A percentile compares a stretch with the other conserved stretches of the same genome.
phyloP scores from a whole-genome alignment of 1,140 invertebrate species.

The Campoletis sonorensis region DNA sequence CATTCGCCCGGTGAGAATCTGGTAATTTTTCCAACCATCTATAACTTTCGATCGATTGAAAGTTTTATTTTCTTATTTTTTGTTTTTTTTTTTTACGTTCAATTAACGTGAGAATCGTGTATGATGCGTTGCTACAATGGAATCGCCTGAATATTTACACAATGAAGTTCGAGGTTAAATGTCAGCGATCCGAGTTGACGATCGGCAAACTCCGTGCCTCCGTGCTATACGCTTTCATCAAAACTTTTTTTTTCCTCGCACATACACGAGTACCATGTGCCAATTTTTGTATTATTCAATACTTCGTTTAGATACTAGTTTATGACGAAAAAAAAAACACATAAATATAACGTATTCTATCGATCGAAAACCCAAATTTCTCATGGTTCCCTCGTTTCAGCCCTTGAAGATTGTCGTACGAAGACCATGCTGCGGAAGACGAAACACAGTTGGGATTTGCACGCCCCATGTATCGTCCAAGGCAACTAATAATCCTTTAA shows the following conservation, averaged over 20 bases:
- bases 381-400: constrained; percentile 49
- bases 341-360: neutral
- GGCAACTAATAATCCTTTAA: constrained; percentile 54
- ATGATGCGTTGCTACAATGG: neutral
- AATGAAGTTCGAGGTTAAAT: constrained; percentile 33
- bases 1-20: constrained; percentile 56
- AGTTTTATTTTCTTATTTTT: neutral
- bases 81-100: neutral
- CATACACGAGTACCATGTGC: neutral
- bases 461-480: constrained; percentile 56
- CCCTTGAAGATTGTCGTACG: constrained; percentile 58
- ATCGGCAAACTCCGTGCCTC: constrained; percentile 1
- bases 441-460: constrained; percentile 57
- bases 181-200: constrained; percentile 39
- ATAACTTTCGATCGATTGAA: neutral
- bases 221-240: constrained; percentile 4
- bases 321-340: neutral
- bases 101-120: constrained; percentile 10
- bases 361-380: constrained; percentile 1
- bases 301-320: neutral
- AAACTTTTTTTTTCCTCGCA: neutral
- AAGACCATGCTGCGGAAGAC: constrained; percentile 57
- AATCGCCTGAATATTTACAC: constrained; percentile 32
- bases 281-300: neutral
- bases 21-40: constrained; percentile 50